These are phyloP conservation scores for Myrmecophaga tridactyla DNA, from an alignment of 2,113 vertebrate species.

Conservation along the genomic window DNA sequence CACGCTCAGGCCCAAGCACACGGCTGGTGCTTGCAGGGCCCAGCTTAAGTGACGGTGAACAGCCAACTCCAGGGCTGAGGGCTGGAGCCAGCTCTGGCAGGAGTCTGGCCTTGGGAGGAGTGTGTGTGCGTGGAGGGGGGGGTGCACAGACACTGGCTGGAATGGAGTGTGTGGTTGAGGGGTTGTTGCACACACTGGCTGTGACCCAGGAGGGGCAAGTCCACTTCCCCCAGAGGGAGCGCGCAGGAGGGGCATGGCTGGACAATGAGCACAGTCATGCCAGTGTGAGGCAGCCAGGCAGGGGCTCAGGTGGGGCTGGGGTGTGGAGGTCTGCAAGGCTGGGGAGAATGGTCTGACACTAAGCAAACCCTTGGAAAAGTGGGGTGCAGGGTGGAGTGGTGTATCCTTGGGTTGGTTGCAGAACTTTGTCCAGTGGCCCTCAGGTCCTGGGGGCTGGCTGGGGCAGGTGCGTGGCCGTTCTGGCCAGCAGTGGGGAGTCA, in stretches of 20 bases:
- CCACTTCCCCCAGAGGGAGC: neutral
- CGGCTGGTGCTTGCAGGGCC: too few species aligned
- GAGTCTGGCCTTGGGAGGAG: too few species aligned
- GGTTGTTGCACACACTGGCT: neutral
- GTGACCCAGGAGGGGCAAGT: neutral
- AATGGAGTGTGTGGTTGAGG: neutral
- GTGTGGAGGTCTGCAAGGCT: neutral
- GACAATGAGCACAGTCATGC: neutral
- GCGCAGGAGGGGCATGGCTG: neutral
- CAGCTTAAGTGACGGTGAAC: too few species aligned
- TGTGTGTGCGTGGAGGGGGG: too few species aligned
- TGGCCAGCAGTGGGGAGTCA: neutral
- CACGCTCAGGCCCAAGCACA: too few species aligned
- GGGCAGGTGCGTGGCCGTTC: fast-evolving
- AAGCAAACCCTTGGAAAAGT: neutral
- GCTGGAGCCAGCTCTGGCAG: too few species aligned
- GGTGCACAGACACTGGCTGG: too few species aligned
- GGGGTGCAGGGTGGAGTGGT: too few species aligned
- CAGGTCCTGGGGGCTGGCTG: neutral
- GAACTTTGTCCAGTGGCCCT: neutral
- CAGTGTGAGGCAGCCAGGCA: neutral
- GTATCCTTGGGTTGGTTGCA: neutral
- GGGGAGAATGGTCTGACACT: too few species aligned
- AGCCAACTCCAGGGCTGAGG: too few species aligned
- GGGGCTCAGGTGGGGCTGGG: neutral